Evolutionary conservation across 2,797 vertebrate species (phyloP), one percentile per base, ranked within the genome.

Genomic region (Cuniculus paca): DNA sequence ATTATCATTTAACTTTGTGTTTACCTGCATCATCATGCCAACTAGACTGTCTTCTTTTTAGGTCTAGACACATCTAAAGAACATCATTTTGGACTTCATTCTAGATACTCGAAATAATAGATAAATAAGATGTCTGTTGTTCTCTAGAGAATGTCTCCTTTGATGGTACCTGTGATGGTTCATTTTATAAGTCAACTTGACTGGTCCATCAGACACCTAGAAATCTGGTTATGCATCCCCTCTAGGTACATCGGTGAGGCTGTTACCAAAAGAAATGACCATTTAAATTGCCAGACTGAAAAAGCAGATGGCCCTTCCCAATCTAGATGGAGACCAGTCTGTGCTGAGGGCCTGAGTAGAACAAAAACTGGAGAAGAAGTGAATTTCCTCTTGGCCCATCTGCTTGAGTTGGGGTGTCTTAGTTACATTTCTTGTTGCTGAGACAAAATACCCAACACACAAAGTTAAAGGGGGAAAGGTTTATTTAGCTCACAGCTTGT

Each of bases 21-120:
- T 91, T 82, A 82, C 42, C 75, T 79, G 65, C 82, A 61, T 97
- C 52, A 50, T 68, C 61, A 81, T 19, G 4, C 56, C 86, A 81
- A 39, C 17, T 28, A 22, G 17, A 75, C 16, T 52, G 50, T 45
- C 42, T 72, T 94, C 48, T 50, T 28, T 83, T 79, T 85, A 61
- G 61, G 24, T 83, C 54, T 78, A 90, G 58, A 50, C 5, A 61
- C 65, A 86, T n/a, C 75, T 77, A n/a, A 0, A 54, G 12, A 36
- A 10, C n/a, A 60, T 39, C 24, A 6, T 80, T 45, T 34, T 24
- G 83, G 31, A 26, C 14, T 20, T 60, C 8, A 17, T 74, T 77
- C 11, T 87, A 34, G 5, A 52, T 65, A 20, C 52, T 84, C 7
- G 16, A 78, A 68, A 63, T 56, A 34, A 42, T 87, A 90, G 24